A percentile compares a stretch with the other conserved stretches of the same genome.
These are phyloP conservation scores for Thalassarche chlororhynchos DNA, from an alignment of 2,113 vertebrate species.

Conservation along the genomic window DNA sequence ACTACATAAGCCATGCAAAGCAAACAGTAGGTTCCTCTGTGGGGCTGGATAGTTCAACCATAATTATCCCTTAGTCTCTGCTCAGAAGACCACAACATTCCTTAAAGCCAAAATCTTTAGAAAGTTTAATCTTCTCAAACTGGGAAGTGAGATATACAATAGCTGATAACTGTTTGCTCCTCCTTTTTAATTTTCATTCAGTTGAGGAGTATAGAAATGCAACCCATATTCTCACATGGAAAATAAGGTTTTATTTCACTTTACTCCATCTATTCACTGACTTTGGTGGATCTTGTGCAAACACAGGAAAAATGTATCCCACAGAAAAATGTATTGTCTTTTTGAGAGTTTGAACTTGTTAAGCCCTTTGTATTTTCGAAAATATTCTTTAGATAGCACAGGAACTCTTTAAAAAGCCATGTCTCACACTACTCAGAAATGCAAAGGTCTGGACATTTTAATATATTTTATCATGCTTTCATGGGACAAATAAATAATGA, in stretches of 20 bases:
- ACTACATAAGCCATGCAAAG: neutral
- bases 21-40: neutral
- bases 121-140: neutral
- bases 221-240: neutral
- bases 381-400: neutral
- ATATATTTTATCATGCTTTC: neutral
- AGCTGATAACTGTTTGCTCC: neutral
- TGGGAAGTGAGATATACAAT: neutral
- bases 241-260: neutral
- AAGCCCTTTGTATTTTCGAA: neutral
- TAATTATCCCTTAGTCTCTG: conserved; percentile 10
- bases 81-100: conserved; percentile 39
- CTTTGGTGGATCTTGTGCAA: neutral
- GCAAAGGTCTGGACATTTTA: neutral
- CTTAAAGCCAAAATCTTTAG: conserved; percentile 12
- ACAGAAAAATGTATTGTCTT: neutral
- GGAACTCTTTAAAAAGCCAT: neutral
- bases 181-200: neutral
- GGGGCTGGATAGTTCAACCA: neutral
- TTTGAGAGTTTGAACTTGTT: neutral
- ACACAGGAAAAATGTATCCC: neutral
- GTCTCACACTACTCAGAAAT: neutral
- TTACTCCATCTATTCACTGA: neutral
- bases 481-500: neutral
- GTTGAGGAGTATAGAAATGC: neutral